Evolutionary conservation across 2,113 vertebrate genomes (phyloP), one percentile per base, ranked within the genome.

Genomic region (Meleagris gallopavo): DNA sequence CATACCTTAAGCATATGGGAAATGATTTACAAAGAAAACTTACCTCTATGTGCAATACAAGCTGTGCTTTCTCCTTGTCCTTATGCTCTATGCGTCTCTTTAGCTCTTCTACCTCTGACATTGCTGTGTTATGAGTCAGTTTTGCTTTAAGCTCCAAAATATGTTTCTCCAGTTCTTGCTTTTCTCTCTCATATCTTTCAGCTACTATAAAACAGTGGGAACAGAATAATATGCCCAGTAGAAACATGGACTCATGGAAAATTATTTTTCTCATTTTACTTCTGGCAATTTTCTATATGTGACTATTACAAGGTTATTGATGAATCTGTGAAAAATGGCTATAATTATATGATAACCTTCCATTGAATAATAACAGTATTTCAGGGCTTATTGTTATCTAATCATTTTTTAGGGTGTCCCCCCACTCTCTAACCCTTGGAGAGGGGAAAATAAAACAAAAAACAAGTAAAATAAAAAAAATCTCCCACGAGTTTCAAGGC

Each of bases 31-130:
- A 92, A 62, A 13, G 81, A 32, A 29, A 46, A 48, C 46, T 96
- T 94, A 99, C 99, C 98, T 99, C 97, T 57, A 99, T 89, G 76
- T 98, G 98, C 61, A 95, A 92, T 52, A 97, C 83, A 91, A 99
- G 97, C 58, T 98, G 97, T 29, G 97, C 92, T 88, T 96, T 98
- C 97, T 99, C 99, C 83, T 97, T 98, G 93, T 99, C 99, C 87
- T 98, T 99, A 58, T 36, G 89, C 16, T 98, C 98, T 94, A 99
- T 55, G 70, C 97, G 96, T 83, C 96, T 98, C 94, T 97, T 99
- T 36, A 98, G 95, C 38, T 99, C 98, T 70, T 98, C 98, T 11
- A 98, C 97, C 83, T 99, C 98, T 34, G 98, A 97, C 27, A 97
- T 95, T 66, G 98, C 83, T 6, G 97, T 94, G 21, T 84, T 98